Percentiles rank a stretch among this genome's conserved stretches.
phyloP scores from a whole-genome alignment of 2,797 vertebrate species.

The Hippocampus kuda region DNA sequence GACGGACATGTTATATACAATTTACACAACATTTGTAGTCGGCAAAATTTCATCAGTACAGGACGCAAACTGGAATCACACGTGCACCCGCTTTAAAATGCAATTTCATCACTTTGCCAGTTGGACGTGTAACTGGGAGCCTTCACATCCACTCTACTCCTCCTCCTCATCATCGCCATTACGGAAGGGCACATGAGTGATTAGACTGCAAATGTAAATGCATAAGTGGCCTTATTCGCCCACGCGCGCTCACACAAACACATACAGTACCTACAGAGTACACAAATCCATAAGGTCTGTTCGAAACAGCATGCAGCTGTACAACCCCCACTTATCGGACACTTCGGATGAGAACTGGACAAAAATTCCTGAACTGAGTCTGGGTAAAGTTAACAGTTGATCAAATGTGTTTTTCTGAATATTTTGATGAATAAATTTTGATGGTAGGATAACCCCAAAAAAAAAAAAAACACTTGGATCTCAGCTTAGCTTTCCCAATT shows the following conservation, averaged over 20 bases:
- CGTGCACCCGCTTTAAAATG: slow-evolving; percentile 17
- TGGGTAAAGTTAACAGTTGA: not conserved
- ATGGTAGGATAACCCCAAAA: too few species aligned
- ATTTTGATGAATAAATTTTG: too few species aligned
- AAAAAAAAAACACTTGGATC: too few species aligned
- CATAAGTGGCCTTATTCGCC: slow-evolving; percentile 47
- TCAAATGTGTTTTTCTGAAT: too few species aligned
- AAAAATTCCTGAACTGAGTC: not conserved
- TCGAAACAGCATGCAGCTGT: not conserved
- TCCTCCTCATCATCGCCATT: slow-evolving; percentile 29
- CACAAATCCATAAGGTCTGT: not conserved
- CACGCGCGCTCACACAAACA: slow-evolving; percentile 27
- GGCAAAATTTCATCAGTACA: slow-evolving; percentile 15
- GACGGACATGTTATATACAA: slow-evolving; percentile 7
- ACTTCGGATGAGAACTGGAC: not conserved
- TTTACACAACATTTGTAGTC: slow-evolving; percentile 8
- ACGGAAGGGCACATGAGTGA: slow-evolving; percentile 33
- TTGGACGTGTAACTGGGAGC: slow-evolving; percentile 43
- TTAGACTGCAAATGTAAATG: slow-evolving; percentile 44
- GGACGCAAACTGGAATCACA: slow-evolving; percentile 31
- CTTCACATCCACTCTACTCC: slow-evolving; percentile 26
- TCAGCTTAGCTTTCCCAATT: too few species aligned
- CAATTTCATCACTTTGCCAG: slow-evolving; percentile 22
- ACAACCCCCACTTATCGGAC: not conserved
- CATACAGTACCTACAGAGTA: too few species aligned